These are phyloP conservation scores for Temnothorax ravouxi DNA, from an alignment of 2,888 invertebrate species.

Conservation along the genomic window DNA sequence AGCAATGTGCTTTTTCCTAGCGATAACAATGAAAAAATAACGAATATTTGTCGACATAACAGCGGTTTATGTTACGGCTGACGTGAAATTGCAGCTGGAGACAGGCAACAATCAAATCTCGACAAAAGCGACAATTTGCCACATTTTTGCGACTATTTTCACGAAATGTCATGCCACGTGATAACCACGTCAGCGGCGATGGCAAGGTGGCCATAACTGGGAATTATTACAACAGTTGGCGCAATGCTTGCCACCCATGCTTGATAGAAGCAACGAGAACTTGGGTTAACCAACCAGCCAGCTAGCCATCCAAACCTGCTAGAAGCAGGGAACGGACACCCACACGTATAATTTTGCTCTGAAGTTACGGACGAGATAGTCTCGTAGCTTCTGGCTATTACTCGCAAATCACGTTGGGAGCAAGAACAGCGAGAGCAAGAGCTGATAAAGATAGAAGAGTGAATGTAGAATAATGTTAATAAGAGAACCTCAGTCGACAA, in stretches of 20 bases:
- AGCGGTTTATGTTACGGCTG: neutral
- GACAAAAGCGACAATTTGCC: constrained; percentile 25
- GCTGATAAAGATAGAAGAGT: neutral
- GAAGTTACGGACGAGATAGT: constrained; percentile 45
- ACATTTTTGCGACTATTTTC: constrained; percentile 47
- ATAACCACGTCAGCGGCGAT: constrained; percentile 32
- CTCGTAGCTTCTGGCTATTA: constrained; percentile 45
- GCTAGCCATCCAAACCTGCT: constrained; percentile 30
- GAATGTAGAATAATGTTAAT: constrained; percentile 35
- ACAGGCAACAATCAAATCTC: constrained; percentile 33
- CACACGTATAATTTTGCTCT: constrained; percentile 64
- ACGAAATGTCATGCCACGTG: constrained; percentile 8
- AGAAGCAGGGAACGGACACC: constrained; percentile 33
- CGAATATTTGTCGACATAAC: neutral
- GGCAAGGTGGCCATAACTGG: constrained; percentile 57
- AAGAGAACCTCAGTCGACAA: neutral
- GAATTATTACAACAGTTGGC: constrained; percentile 78
- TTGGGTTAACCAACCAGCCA: constrained; percentile 22
- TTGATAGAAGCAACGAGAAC: constrained; percentile 68
- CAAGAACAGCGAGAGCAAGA: constrained; percentile 22
- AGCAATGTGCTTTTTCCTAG: neutral
- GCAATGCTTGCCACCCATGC: constrained; percentile 68
- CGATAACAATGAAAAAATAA: neutral
- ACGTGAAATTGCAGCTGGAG: constrained; percentile 1
- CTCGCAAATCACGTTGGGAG: constrained; percentile 39